Base-by-base conservation (phyloP, 2,113 vertebrate species). In the Petromus typicus region DNA sequence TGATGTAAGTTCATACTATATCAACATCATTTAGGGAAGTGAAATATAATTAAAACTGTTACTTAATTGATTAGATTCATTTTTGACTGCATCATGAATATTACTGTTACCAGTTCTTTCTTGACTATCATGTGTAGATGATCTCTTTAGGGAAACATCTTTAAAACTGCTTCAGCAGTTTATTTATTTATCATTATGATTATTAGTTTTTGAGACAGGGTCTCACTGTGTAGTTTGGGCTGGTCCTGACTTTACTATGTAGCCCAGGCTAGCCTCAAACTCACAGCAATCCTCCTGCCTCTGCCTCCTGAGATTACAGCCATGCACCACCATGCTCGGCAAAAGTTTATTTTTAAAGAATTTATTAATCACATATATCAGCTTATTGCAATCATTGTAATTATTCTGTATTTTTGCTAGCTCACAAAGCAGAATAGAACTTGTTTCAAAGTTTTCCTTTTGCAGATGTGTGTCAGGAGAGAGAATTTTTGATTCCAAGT, bases 141-240 rank as follows among this genome's bases (percentile, higher is more conserved):
- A 88, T 67, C 37, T 61, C 25, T 45, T 95, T 87, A 89, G 51
- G 57, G 7, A 20, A 82, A 2, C 94, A 73, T 93, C 92, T 96
- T 78, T 8, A 85, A 93, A 93, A 85, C 22, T 87, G 32, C 80
- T 51, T 51, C 20, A 87, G 80, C 18, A 79, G 11, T 91, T 80
- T 71, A 12, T 5, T 57, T 56, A 22, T 30, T 80, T 11, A 6
- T 34, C 7, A 51, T 51, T 51, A 51, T 51, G 5, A 51, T 51
- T 51, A 51, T 51, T 51, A 51, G 5, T 51, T 7, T 51, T 51
- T 51, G 48, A 51, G 48, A 51, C 48, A 51, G 48, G 48, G 48
- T 51, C 48, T 51, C 10, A 10, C 48, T 51, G 5, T 51, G 48
- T 51, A 51, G 48, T 51, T 51, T 10, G 10, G 48, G 48, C 48